These are phyloP conservation scores for Marronus borbonicus DNA, from an alignment of 2,888 invertebrate species.

Conservation along the genomic window DNA sequence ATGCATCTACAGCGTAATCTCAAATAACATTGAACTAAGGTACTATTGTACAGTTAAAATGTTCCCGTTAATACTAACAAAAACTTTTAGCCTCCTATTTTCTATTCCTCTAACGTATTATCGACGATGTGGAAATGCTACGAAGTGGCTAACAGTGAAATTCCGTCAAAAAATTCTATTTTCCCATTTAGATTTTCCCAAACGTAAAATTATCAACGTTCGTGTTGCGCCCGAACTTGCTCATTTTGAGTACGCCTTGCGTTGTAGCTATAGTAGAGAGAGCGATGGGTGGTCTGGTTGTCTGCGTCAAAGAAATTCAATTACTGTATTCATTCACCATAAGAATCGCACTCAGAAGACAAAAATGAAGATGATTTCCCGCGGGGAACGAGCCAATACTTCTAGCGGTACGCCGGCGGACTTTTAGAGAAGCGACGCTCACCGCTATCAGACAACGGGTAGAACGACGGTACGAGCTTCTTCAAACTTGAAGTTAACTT, in stretches of 20 bases:
- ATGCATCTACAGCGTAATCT: too few relatives aligned
- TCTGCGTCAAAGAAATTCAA: slow-evolving; percentile 55
- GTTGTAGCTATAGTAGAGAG: slow-evolving; percentile 9
- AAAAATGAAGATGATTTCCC: slow-evolving; percentile 63
- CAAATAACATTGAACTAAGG: too few relatives aligned
- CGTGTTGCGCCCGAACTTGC: slow-evolving; percentile 22
- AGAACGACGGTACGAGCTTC: slow-evolving; percentile 12
- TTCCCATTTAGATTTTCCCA: slow-evolving; percentile 36
- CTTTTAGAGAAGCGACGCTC: slow-evolving; percentile 24
- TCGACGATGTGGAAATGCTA: slow-evolving; percentile 7
- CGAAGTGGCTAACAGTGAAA: slow-evolving; percentile 25
- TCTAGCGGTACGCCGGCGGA: slow-evolving; percentile 38
- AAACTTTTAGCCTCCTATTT: neutral
- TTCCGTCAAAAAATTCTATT: slow-evolving; percentile 20
- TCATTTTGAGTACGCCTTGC: slow-evolving; percentile 36
- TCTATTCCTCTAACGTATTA: slow-evolving; percentile 6
- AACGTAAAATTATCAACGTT: slow-evolving; percentile 23
- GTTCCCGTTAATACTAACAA: too few relatives aligned
- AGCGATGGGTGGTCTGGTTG: slow-evolving; percentile 35
- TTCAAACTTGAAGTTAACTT: slow-evolving; percentile 29
- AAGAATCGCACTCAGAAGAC: slow-evolving; percentile 60
- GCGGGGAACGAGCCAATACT: slow-evolving; percentile 51
- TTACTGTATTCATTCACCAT: slow-evolving; percentile 57
- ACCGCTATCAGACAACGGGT: neutral
- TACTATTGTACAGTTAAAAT: too few relatives aligned